Conservation (phyloP, 2,888 invertebrate species). For the Trissolcus brochymenae region DNA sequence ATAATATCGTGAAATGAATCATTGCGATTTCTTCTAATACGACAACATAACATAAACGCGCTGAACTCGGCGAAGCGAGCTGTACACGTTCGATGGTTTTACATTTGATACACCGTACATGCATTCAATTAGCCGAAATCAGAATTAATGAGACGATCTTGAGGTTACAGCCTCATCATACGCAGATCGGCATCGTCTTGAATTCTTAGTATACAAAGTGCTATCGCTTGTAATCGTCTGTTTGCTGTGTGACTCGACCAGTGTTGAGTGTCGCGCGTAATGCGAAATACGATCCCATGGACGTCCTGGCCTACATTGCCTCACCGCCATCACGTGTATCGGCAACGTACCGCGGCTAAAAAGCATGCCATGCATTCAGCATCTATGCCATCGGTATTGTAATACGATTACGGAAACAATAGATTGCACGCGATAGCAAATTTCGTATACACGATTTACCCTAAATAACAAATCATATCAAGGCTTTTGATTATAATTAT, state of each 20-base stretch:
- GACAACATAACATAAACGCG: constrained; percentile 7
- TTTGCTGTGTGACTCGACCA: constrained; percentile 70
- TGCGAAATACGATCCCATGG: constrained; percentile 74
- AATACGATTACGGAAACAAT: constrained; percentile 54
- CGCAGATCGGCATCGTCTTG: constrained; percentile 42
- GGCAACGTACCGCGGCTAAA: constrained; percentile 32
- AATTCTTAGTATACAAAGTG: constrained; percentile 65
- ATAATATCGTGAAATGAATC: constrained; percentile 27
- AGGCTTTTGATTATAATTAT: constrained; percentile 29
- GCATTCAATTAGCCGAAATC: constrained; percentile 54
- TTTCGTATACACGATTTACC: constrained; percentile 38
- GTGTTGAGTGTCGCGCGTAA: constrained; percentile 75
- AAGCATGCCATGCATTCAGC: constrained; percentile 31
- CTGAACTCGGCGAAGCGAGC: constrained; percentile 22
- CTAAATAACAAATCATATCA: constrained; percentile 27
- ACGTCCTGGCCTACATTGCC: constrained; percentile 75
- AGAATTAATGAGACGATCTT: constrained; percentile 30
- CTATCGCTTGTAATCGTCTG: constrained; percentile 74
- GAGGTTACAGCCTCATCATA: constrained; percentile 46
- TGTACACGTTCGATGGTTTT: neutral
- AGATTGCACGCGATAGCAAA: constrained; percentile 34
- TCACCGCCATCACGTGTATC: constrained; percentile 63
- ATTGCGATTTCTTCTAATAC: constrained; percentile 26
- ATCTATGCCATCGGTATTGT: constrained; percentile 36
- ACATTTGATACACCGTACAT: constrained; percentile 32